Evolutionary conservation across 2,888 invertebrate species (phyloP).

Genomic region (Protophormia terraenovae): DNA sequence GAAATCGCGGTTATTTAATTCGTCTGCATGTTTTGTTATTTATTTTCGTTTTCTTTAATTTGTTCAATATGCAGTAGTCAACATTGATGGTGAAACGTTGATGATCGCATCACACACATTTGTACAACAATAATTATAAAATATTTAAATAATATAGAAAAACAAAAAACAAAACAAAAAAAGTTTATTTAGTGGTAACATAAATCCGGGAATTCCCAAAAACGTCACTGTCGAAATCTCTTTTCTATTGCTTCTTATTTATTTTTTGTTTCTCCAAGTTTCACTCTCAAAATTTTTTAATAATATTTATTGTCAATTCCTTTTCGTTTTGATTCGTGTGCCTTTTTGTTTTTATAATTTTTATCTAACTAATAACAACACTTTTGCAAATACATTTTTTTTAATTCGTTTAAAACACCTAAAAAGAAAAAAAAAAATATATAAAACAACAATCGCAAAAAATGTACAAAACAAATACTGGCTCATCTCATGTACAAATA

Average conservation of each 20-base stretch:
- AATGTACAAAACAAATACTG: background rate
- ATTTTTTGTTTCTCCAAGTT: background rate
- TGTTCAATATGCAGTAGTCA: slow-evolving; percentile 4
- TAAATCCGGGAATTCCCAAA: slow-evolving; percentile 48
- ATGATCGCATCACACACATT: slow-evolving; percentile 8
- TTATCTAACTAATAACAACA: background rate
- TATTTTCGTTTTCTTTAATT: background rate
- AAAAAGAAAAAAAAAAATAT: background rate
- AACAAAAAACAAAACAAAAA: background rate
- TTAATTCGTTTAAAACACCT: background rate
- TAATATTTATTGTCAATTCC: background rate
- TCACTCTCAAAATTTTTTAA: background rate
- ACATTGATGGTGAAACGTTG: background rate
- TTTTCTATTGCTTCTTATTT: background rate
- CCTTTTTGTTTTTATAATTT: background rate
- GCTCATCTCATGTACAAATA: background rate
- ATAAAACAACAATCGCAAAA: background rate
- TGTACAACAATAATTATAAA: background rate
- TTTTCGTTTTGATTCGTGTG: background rate
- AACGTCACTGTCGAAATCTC: slow-evolving; percentile 34
- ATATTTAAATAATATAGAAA: background rate
- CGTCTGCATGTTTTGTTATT: background rate
- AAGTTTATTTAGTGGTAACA: background rate
- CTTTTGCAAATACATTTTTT: background rate
- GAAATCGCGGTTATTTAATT: background rate